Percentiles rank a stretch among this genome's conserved stretches.
phyloP scores from a whole-genome alignment of 2,113 vertebrate genomes.

The Scolopax mira region DNA sequence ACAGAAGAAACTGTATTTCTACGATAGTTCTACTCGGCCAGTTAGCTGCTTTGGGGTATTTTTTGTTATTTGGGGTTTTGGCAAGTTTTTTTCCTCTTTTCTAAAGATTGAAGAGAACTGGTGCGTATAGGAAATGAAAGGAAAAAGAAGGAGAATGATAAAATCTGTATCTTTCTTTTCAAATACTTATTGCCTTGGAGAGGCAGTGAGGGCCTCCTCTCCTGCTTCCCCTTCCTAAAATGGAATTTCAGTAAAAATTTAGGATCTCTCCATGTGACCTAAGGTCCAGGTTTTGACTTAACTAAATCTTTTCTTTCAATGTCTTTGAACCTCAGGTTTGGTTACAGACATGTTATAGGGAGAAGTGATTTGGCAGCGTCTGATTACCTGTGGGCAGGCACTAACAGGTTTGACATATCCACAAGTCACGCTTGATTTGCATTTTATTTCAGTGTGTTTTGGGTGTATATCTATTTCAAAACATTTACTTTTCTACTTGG shows the following conservation, averaged over 20 bases:
- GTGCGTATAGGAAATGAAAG: not conserved
- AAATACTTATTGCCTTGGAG: not conserved
- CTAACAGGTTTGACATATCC: not conserved
- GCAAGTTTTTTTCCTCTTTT: not conserved
- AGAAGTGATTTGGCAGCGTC: not conserved
- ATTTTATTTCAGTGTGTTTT: not conserved
- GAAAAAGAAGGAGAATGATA: not conserved
- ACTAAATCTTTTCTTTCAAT: not conserved
- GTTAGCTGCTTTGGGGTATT: rapidly evolving
- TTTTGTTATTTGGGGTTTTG: not conserved
- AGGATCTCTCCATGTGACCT: not conserved
- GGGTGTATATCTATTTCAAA: not conserved
- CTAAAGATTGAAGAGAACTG: not conserved
- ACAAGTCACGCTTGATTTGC: not conserved
- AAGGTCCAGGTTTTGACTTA: not conserved
- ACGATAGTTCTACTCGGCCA: rapidly evolving
- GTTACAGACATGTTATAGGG: rapidly evolving
- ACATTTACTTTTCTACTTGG: not conserved
- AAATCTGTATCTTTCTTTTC: not conserved
- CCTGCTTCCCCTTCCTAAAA: not conserved
- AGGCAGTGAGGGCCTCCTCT: not conserved
- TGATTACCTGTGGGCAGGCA: not conserved
- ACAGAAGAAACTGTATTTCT: not conserved
- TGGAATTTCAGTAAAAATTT: not conserved
- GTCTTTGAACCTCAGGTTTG: not conserved